Percentiles rank a stretch among this genome's conserved stretches.
phyloP scores from a whole-genome alignment of 2,113 vertebrate species.

The Lophura nycthemera region DNA sequence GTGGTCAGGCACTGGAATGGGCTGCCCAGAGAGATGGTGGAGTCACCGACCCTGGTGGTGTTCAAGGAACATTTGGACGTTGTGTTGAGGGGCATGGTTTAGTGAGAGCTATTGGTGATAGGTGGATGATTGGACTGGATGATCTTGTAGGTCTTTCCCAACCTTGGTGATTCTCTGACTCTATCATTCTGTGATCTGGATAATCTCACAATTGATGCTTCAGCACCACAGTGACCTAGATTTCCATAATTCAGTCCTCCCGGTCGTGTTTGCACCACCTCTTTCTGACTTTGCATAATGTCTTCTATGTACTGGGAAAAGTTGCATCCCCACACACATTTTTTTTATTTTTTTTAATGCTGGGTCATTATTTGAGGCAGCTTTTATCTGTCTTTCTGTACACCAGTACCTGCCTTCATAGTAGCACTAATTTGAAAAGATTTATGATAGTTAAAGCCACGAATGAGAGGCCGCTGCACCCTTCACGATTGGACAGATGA shows the following conservation, averaged over 20 bases:
- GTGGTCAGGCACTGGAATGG: too few species aligned
- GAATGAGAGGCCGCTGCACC: too few species aligned
- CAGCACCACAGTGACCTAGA: not conserved
- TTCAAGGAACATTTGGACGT: too few species aligned
- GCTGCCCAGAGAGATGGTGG: too few species aligned
- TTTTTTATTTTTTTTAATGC: not conserved
- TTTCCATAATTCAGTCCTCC: not conserved
- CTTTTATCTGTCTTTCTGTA: not conserved
- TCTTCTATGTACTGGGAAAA: fast-evolving
- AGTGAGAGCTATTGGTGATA: too few species aligned
- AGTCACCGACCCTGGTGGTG: too few species aligned
- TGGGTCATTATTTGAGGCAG: not conserved
- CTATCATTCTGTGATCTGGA: too few species aligned
- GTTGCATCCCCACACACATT: not conserved
- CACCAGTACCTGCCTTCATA: not conserved
- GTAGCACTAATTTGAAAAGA: not conserved
- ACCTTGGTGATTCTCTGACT: too few species aligned
- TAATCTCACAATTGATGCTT: not conserved
- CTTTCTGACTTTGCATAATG: not conserved
- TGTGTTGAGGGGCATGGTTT: too few species aligned
- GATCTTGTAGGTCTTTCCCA: too few species aligned
- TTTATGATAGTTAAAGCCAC: not conserved
- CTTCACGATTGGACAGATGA: not conserved
- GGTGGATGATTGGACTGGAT: too few species aligned
- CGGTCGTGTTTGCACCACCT: not conserved